Conservation (phyloP, 2,888 invertebrate species). For the Lochmaea crataegi region DNA sequence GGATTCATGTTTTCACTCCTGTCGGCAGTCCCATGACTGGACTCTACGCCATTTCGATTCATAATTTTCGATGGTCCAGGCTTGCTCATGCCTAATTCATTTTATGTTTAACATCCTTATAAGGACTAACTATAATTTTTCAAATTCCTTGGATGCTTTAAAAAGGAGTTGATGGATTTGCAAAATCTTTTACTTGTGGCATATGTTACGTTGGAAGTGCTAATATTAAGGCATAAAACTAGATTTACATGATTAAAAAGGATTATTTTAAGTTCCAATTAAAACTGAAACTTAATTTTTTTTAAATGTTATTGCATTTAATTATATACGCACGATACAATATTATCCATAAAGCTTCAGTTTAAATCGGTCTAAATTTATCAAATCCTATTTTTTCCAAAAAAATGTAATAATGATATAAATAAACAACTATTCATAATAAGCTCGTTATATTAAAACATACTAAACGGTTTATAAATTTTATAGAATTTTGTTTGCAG, state of each 20-base stretch:
- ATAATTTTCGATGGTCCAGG: too few relatives aligned
- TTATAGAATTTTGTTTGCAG: neutral
- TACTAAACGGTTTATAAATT: too few relatives aligned
- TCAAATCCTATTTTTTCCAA: neutral
- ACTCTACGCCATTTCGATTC: too few relatives aligned
- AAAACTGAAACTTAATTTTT: neutral
- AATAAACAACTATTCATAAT: conserved; percentile 19
- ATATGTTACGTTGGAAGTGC: conserved; percentile 17
- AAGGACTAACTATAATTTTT: too few relatives aligned
- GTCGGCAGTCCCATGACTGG: too few relatives aligned
- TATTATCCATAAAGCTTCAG: neutral
- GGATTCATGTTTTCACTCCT: too few relatives aligned
- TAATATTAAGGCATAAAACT: conserved; percentile 24
- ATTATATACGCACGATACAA: neutral
- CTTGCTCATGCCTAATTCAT: too few relatives aligned
- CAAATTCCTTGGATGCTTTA: neutral
- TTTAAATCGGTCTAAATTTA: neutral
- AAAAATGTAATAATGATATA: neutral
- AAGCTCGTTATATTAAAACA: conserved; percentile 30
- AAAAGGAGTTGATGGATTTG: conserved; percentile 6
- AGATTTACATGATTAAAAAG: neutral
- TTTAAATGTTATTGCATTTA: conserved; percentile 1
- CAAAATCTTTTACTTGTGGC: neutral
- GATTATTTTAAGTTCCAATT: neutral
- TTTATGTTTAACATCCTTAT: too few relatives aligned